Percentiles rank a stretch among this genome's conserved stretches.
These are phyloP conservation scores for Phocides pigmalion DNA, from an alignment of 1,140 invertebrate genomes.

Conservation along the genomic window DNA sequence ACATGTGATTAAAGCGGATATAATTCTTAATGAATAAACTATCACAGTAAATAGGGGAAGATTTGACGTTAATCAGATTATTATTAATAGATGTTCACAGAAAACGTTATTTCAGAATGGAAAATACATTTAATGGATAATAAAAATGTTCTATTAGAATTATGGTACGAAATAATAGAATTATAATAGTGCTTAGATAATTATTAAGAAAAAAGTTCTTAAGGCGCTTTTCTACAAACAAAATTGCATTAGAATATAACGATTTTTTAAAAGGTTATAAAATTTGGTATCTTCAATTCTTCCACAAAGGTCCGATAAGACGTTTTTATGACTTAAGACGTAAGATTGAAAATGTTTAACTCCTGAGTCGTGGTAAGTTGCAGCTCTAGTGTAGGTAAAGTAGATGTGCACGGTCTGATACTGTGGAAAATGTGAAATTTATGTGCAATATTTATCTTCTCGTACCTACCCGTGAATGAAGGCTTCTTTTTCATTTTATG, in stretches of 20 bases:
- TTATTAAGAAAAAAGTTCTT: background rate
- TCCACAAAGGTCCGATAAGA: background rate
- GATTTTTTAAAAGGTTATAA: conserved; percentile 12
- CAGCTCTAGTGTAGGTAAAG: conserved; percentile 18
- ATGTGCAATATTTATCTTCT: conserved; percentile 65
- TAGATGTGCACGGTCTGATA: conserved; percentile 50
- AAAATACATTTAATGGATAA: no score
- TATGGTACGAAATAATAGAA: background rate
- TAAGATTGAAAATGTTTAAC: conserved; percentile 19
- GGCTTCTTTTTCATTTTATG: conserved; percentile 68
- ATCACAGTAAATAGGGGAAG: no score
- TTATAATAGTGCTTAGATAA: background rate
- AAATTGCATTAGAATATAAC: background rate
- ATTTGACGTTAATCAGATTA: no score
- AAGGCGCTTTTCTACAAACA: background rate
- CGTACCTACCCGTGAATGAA: conserved; percentile 59
- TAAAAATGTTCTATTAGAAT: no score
- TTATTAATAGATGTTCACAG: no score
- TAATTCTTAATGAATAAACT: background rate
- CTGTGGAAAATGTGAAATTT: conserved; percentile 71
- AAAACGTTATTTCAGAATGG: no score
- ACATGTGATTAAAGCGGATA: conserved; percentile 10
- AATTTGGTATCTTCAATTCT: background rate
- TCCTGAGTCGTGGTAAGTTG: background rate
- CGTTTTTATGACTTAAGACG: background rate